Evolutionary conservation across 1,140 invertebrate species (phyloP).

Genomic region (Solenopsis invicta): DNA sequence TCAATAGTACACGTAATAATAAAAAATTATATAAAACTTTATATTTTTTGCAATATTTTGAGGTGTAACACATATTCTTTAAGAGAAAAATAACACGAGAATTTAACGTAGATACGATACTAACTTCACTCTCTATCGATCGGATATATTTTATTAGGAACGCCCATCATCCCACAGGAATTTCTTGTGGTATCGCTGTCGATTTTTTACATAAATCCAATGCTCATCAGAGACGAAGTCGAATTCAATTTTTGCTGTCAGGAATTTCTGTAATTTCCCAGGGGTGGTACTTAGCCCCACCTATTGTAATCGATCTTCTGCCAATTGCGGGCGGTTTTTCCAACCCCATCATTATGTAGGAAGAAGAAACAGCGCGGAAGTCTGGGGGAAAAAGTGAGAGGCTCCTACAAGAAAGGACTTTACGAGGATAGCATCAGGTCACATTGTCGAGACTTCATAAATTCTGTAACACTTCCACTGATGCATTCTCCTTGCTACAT

Average conservation of each 20-base stretch:
- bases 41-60: too few relatives aligned
- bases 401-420: not conserved
- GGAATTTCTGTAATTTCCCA: slow-evolving; percentile 43
- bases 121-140: not conserved
- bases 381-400: slow-evolving; percentile 10
- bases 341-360: not conserved
- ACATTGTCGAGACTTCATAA: slow-evolving; percentile 49
- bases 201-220: slow-evolving; percentile 45
- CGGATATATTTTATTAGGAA: slow-evolving; percentile 4
- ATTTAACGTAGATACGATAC: slow-evolving; percentile 21
- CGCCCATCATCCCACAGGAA: not conserved
- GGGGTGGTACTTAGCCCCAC: not conserved
- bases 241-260: slow-evolving; percentile 47
- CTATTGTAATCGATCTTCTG: slow-evolving; percentile 37
- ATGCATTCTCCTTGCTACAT: slow-evolving; percentile 27
- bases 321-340: not conserved
- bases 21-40: too few relatives aligned
- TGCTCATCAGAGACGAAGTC: slow-evolving; percentile 14
- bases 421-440: slow-evolving; percentile 30
- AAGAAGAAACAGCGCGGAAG: not conserved
- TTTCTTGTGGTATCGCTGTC: slow-evolving; percentile 2
- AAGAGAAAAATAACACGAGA: too few relatives aligned
- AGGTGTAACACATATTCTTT: too few relatives aligned
- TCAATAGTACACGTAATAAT: too few relatives aligned
- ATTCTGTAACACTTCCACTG: slow-evolving; percentile 39